A percentile compares a stretch with the other conserved stretches of the same genome.
These are phyloP conservation scores for Trachemys scripta DNA, from an alignment of 2,113 vertebrate genomes.

Conservation along the genomic window DNA sequence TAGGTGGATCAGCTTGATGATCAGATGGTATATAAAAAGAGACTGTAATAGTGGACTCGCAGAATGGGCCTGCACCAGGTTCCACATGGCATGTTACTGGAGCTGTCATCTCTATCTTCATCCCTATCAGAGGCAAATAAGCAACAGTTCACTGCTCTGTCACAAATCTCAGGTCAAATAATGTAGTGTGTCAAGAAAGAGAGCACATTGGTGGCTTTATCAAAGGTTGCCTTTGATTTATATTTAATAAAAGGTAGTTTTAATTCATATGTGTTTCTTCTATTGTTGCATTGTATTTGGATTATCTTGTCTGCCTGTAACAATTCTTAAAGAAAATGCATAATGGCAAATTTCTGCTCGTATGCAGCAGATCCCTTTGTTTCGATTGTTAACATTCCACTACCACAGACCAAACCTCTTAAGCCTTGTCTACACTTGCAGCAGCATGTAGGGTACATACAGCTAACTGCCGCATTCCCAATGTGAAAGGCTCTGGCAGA, in stretches of 20 bases:
- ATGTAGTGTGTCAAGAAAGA: background rate
- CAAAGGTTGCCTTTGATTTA: background rate
- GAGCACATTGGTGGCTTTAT: background rate
- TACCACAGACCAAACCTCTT: background rate
- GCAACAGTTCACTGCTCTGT: background rate
- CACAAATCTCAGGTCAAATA: background rate
- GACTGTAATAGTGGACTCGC: constrained; percentile 77
- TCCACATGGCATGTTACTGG: constrained; percentile 81
- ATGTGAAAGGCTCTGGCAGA: too few species aligned
- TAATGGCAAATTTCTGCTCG: background rate
- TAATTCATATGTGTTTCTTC: fast-evolving
- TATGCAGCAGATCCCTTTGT: background rate
- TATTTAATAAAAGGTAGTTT: background rate
- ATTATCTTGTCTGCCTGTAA: background rate
- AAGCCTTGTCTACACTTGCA: background rate
- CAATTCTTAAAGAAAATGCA: background rate
- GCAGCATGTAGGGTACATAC: background rate
- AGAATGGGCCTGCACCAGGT: constrained; percentile 77
- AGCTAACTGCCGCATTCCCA: too few species aligned
- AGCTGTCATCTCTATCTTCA: constrained; percentile 84
- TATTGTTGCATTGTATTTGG: background rate
- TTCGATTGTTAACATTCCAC: background rate
- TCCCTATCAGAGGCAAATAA: constrained; percentile 62
- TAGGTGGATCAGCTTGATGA: constrained; percentile 79
- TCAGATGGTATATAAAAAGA: constrained; percentile 81